These are phyloP conservation scores for Ephestia elutella DNA, from an alignment of 1,140 invertebrate species.

Conservation along the genomic window DNA sequence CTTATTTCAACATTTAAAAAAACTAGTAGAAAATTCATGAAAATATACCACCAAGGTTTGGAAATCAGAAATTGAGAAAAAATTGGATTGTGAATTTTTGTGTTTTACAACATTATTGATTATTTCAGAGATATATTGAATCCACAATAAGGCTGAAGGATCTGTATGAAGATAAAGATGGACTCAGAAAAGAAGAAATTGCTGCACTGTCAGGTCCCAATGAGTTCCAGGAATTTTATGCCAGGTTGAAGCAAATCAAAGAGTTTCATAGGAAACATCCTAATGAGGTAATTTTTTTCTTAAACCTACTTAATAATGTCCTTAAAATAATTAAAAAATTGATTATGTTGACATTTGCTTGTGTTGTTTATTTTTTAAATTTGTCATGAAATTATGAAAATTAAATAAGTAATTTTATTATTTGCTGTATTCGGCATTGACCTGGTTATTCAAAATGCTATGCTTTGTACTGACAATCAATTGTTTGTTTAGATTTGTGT, in stretches of 20 bases:
- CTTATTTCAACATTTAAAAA: too few species aligned
- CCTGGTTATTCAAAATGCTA: too few species aligned
- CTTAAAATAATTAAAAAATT: too few species aligned
- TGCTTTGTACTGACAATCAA: background rate
- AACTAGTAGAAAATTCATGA: too few species aligned
- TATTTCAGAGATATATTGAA: conserved; percentile 86
- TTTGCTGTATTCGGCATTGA: too few species aligned
- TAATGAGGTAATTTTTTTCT: conserved; percentile 82
- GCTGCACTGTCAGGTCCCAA: conserved; percentile 96
- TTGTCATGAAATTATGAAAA: too few species aligned
- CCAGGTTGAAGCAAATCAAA: conserved; percentile 93
- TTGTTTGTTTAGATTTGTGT: conserved; percentile 81
- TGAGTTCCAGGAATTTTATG: conserved; percentile 98
- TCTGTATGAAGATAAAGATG: conserved; percentile 98
- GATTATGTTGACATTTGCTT: too few species aligned
- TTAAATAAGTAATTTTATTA: too few species aligned
- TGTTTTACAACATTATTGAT: background rate
- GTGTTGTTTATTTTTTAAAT: too few species aligned
- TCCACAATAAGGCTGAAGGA: conserved; percentile 90
- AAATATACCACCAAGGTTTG: too few species aligned
- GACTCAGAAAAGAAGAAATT: conserved; percentile 94
- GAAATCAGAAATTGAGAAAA: too few species aligned
- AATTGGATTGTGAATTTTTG: too few species aligned
- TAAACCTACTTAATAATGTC: background rate
- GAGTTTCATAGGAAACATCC: conserved; percentile 97